A percentile compares a stretch with the other conserved stretches of the same genome.
Evolutionary conservation across 2,888 invertebrate species (phyloP).

Genomic region (Thera britannica): DNA sequence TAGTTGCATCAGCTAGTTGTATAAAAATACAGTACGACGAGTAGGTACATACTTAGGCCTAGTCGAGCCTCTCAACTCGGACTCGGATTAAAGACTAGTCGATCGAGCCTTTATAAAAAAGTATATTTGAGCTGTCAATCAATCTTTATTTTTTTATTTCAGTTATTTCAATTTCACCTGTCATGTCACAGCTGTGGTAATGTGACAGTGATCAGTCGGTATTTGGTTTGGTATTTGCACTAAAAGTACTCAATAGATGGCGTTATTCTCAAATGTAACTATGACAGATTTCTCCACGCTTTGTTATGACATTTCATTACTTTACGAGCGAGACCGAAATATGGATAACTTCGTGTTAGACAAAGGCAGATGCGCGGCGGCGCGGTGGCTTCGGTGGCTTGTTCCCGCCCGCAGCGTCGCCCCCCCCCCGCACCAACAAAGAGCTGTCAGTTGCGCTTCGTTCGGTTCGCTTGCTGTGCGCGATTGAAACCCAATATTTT

Average conservation of each 20-base stretch:
- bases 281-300: conserved; percentile 77
- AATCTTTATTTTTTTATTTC: too few species aligned
- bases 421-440: conserved; percentile 58
- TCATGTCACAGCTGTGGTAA: too few species aligned
- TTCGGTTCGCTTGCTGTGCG: conserved; percentile 72
- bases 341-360: conserved; percentile 48
- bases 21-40: too few species aligned
- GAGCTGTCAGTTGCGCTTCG: conserved; percentile 73
- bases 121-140: too few species aligned
- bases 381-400: conserved; percentile 71
- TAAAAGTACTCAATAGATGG: conserved; percentile 54
- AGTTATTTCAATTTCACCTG: too few species aligned
- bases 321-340: conserved; percentile 52
- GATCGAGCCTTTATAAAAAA: too few species aligned
- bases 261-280: conserved; percentile 56
- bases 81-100: too few species aligned
- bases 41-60: too few species aligned
- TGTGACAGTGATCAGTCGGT: too few species aligned
- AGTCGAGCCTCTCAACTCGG: too few species aligned
- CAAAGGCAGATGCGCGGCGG: conserved; percentile 70
- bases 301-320: conserved; percentile 79
- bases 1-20: too few species aligned
- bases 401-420: conserved; percentile 78
- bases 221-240: too few species aligned
- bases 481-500: conserved; percentile 60